A percentile compares a stretch with the other conserved stretches of the same genome.
Conservation (phyloP, 1,140 invertebrate species). For the Thereuonema tuberculata region DNA sequence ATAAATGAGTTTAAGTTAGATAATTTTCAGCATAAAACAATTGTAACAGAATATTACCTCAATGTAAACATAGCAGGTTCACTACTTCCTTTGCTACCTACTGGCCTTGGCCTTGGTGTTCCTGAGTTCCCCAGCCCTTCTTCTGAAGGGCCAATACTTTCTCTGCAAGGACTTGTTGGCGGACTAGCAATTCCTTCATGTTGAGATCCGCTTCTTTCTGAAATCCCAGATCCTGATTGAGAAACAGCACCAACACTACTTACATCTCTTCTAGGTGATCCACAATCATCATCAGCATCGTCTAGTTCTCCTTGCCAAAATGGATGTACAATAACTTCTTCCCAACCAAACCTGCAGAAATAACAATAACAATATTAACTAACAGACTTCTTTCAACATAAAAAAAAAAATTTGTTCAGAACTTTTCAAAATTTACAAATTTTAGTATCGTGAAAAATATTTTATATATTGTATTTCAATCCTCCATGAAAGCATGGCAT, state of each 20-base stretch:
- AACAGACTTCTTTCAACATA: neutral
- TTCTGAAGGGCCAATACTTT: neutral
- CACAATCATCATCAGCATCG: neutral
- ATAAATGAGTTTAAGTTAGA: neutral
- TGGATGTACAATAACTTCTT: neutral
- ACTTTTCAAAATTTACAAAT: too few species aligned
- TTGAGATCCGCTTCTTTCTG: neutral
- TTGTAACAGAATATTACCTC: too few species aligned
- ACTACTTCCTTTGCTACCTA: neutral
- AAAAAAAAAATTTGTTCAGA: neutral
- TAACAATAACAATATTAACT: neutral
- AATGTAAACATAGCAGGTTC: neutral
- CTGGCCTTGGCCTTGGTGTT: neutral
- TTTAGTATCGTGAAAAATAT: too few species aligned
- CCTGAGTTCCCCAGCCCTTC: neutral
- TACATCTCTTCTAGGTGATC: too few species aligned
- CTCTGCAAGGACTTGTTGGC: neutral
- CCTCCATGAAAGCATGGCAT: too few species aligned
- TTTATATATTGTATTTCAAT: too few species aligned
- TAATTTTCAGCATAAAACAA: too few species aligned
- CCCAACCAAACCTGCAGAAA: conserved; percentile 4
- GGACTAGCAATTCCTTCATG: neutral
- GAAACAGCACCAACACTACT: neutral
- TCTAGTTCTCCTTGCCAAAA: conserved; percentile 3
- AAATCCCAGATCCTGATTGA: neutral